Conservation (phyloP, 1,140 invertebrate genomes). For the Pseudomyrmex concolor region DNA sequence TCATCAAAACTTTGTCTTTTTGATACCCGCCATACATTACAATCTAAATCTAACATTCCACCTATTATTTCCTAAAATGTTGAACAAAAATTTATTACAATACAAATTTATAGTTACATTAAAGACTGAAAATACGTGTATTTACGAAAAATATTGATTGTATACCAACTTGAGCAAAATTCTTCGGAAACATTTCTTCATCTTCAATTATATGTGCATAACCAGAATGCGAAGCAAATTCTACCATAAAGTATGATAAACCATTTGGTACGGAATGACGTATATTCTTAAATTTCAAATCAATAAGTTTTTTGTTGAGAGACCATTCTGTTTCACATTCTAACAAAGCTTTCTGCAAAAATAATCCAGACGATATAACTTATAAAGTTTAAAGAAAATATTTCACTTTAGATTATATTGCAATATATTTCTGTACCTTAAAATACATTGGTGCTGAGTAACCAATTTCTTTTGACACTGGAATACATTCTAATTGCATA, state of each 20-base stretch:
- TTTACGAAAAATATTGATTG: constrained; percentile 18
- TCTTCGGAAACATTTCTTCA: constrained; percentile 92
- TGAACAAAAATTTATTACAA: constrained; percentile 19
- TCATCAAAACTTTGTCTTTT: constrained; percentile 90
- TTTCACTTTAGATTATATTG: too few species aligned
- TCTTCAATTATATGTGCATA: constrained; percentile 99
- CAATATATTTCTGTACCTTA: constrained; percentile 86
- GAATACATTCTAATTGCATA: constrained; percentile 95
- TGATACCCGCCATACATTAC: constrained; percentile 93
- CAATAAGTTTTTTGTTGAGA: constrained; percentile 97
- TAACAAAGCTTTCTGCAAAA: constrained; percentile 94
- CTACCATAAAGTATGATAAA: constrained; percentile 96
- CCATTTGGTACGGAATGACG: constrained; percentile 95
- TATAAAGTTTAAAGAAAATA: too few species aligned
- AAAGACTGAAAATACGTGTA: constrained; percentile 43
- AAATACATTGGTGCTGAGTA: constrained; percentile 97
- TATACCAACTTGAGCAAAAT: constrained; percentile 94
- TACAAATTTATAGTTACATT: constrained; percentile 32
- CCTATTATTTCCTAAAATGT: constrained; percentile 94
- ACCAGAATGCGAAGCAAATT: constrained; percentile 95
- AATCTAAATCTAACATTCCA: constrained; percentile 96
- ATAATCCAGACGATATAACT: constrained; percentile 85
- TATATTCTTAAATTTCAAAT: constrained; percentile 91
- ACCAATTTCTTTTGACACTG: constrained; percentile 92
- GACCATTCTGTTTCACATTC: constrained; percentile 98